Base-by-base conservation (phyloP, 2,113 vertebrate genomes). In the Stigmatopora nigra region DNA sequence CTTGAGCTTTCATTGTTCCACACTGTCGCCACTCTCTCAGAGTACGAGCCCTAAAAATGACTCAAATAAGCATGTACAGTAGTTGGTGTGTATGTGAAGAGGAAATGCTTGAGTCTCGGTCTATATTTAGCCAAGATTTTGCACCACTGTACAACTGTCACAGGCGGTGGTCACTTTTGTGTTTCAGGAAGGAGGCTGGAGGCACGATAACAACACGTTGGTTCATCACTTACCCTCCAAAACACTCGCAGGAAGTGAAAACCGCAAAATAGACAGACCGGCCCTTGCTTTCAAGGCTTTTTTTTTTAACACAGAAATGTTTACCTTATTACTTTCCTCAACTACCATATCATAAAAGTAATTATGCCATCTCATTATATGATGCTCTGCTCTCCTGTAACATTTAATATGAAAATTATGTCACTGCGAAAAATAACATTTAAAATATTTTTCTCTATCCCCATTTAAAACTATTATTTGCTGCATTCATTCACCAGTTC, bases 161-260 rank as follows among this genome's bases (percentile, higher is more conserved):
- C 53, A 56, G 53, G 53, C 53, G 53, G 53, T 22, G 53, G 53
- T 56, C 25, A 56, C 53, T 31, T 56, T 56, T 56, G 53, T 31
- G 53, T 31, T 56, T 56, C 53, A 56, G 53, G 53, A 35, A 56
- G 22, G 14, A 56, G 25, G 22, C 53, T 14, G 14, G 22, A 56
- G 53, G 22, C 53, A 31, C 22, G 53, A 56, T 56, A 56, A 56
- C 22, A 22, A 53, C 19, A 22, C 51, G 22, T 15, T 16, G 22
- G 22, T 56, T 31, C 53, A 31, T 31, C 25, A 56, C 19, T 3
- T 14, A 14, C 22, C 14, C 53, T 56, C 25, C 22, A 16, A 56
- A 56, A 56, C 25, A 15, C 25, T 14, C 12, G 20, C 10, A 56
- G 53, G 22, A 31, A 56, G 22, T 56, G 2, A 56, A 56, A 56